Percentiles rank a stretch among this genome's conserved stretches.
Evolutionary conservation across 2,888 invertebrate genomes (phyloP).

Genomic region (Xestia c-nigrum): DNA sequence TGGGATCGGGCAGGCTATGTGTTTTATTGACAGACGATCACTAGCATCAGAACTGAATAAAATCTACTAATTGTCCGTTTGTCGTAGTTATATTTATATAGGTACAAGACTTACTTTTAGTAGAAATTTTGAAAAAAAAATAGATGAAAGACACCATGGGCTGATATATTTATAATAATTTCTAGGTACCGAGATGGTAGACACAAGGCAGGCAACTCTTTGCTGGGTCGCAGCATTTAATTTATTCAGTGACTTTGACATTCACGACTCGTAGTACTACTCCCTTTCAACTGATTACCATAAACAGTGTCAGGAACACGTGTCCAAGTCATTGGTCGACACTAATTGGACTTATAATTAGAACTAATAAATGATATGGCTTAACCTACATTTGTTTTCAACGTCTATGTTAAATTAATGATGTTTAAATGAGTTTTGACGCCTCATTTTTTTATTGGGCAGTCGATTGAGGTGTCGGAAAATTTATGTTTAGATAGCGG

Average conservation of each 20-base stretch:
- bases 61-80: not conserved
- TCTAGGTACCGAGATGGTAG: not conserved
- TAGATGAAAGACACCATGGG: not conserved
- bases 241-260: constrained; percentile 46
- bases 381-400: constrained; percentile 31
- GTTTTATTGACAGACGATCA: not conserved
- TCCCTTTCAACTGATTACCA: constrained; percentile 53
- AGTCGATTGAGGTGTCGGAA: constrained; percentile 21
- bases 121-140: too few species aligned
- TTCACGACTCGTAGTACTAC: constrained; percentile 5
- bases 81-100: too few species aligned
- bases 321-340: constrained; percentile 26
- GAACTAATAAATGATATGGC: constrained; percentile 15
- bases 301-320: constrained; percentile 30
- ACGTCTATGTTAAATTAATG: constrained; percentile 13
- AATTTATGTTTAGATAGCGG: not conserved
- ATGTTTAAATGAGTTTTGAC: constrained; percentile 29
- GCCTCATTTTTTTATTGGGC: constrained; percentile 7
- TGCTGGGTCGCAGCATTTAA: constrained; percentile 11
- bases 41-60: not conserved
- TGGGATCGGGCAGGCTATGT: not conserved
- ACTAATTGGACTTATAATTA: constrained; percentile 56
- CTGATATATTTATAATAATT: not conserved
- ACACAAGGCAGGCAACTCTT: constrained; percentile 24
- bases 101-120: too few species aligned